These are phyloP conservation scores for Wiebesia pumilae DNA, from an alignment of 1,140 invertebrate genomes.

Conservation along the genomic window DNA sequence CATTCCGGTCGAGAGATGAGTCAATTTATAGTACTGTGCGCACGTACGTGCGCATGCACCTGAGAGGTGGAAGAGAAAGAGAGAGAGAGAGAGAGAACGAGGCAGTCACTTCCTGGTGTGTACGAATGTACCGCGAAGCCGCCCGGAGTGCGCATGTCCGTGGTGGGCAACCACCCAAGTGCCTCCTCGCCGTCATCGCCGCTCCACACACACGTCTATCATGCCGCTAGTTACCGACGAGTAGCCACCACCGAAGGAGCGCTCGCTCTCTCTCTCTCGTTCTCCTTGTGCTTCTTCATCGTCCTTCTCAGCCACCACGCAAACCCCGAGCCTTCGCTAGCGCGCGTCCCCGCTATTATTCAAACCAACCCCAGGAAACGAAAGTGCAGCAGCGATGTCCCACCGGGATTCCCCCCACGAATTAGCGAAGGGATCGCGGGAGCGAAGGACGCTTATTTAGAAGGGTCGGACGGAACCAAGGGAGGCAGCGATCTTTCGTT, in stretches of 20 bases:
- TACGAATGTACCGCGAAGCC: slow-evolving; percentile 23
- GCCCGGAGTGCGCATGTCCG: slow-evolving; percentile 47
- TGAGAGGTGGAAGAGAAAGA: neutral
- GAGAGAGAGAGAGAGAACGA: neutral
- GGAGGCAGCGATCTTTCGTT: neutral
- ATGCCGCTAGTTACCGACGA: slow-evolving; percentile 44
- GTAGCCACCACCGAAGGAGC: slow-evolving; percentile 42
- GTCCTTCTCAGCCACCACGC: too few species aligned
- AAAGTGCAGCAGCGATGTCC: neutral
- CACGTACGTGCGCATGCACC: slow-evolving; percentile 11
- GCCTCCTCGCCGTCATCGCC: neutral
- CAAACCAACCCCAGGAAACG: neutral
- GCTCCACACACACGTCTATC: neutral
- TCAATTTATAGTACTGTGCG: slow-evolving; percentile 1
- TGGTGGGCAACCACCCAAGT: slow-evolving; percentile 42
- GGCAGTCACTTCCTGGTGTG: neutral
- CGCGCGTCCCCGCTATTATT: neutral
- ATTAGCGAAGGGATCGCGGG: neutral
- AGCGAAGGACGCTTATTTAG: neutral
- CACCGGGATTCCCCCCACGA: neutral
- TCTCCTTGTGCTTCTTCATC: neutral
- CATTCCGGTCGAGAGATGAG: slow-evolving; percentile 1
- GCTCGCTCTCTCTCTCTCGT: neutral
- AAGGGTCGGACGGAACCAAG: too few species aligned
- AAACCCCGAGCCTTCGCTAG: too few species aligned